phyloP scores from a whole-genome alignment of 2,888 invertebrate species.

The Agrotis ipsilon region DNA sequence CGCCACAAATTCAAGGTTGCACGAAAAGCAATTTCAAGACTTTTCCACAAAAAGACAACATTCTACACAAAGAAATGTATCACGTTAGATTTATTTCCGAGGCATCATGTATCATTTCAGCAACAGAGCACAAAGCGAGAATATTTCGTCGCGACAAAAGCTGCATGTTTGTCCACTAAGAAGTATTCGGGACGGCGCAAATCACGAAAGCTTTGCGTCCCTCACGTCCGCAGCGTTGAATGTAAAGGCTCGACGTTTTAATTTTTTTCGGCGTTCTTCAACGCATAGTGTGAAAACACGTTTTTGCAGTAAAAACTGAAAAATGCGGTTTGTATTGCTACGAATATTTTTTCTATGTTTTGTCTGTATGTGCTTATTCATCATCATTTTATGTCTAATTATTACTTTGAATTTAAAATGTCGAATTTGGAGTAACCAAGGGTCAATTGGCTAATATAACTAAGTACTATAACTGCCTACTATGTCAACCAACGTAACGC shows the following conservation, averaged over 20 bases:
- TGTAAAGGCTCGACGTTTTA: slow-evolving; percentile 47
- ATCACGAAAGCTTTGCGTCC: slow-evolving; percentile 51
- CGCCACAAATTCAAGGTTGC: neutral
- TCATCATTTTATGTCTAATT: neutral
- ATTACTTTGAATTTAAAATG: neutral
- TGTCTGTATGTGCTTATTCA: neutral
- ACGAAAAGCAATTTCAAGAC: neutral
- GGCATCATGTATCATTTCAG: slow-evolving; percentile 49
- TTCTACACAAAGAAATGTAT: slow-evolving; percentile 9
- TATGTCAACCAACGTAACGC: slow-evolving; percentile 1
- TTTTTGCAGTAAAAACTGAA: neutral
- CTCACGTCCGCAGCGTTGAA: slow-evolving; percentile 53
- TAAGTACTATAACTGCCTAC: neutral
- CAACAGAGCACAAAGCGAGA: slow-evolving; percentile 45
- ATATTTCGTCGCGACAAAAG: slow-evolving; percentile 50
- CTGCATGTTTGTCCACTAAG: slow-evolving; percentile 45
- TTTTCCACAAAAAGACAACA: slow-evolving; percentile 21
- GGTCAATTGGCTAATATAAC: neutral
- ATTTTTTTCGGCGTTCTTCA: slow-evolving; percentile 37
- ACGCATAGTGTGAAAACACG: slow-evolving; percentile 21
- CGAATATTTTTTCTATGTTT: neutral
- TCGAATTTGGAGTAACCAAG: neutral
- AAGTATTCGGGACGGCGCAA: slow-evolving; percentile 57
- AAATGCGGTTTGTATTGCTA: neutral
- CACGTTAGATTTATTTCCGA: slow-evolving; percentile 40